phyloP scores from a whole-genome alignment of 1,140 invertebrate species.

The Lordiphosa stackelbergi region DNA sequence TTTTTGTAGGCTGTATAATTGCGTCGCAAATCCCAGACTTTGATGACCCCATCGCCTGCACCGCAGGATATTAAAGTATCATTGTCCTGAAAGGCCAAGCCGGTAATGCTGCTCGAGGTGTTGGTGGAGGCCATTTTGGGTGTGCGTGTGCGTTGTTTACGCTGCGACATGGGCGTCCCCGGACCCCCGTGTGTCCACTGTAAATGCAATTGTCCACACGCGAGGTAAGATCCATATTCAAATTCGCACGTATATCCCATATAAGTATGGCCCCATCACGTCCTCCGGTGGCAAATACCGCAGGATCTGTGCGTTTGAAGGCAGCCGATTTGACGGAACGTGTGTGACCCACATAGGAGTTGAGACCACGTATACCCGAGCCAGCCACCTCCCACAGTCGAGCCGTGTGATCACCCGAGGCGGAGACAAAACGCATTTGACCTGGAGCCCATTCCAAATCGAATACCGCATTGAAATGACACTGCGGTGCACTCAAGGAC shows the following conservation, averaged over 20 bases:
- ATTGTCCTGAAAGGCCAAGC: slow-evolving; percentile 85
- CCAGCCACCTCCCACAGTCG: slow-evolving; percentile 83
- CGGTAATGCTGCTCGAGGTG: slow-evolving; percentile 84
- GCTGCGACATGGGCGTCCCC: slow-evolving; percentile 78
- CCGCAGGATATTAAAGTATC: slow-evolving; percentile 87
- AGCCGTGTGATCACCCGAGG: slow-evolving; percentile 89
- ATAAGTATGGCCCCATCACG: slow-evolving; percentile 90
- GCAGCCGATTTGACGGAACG: slow-evolving; percentile 88
- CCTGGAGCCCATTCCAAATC: slow-evolving; percentile 90
- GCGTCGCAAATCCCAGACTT: slow-evolving; percentile 92
- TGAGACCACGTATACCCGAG: slow-evolving; percentile 80
- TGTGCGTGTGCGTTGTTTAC: slow-evolving; percentile 70
- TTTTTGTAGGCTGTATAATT: slow-evolving; percentile 85
- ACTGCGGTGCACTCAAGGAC: slow-evolving; percentile 79
- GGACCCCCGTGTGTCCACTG: slow-evolving; percentile 80
- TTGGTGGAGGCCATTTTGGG: slow-evolving; percentile 60
- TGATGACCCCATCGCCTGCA: slow-evolving; percentile 89
- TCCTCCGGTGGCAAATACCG: slow-evolving; percentile 90
- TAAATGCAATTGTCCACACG: slow-evolving; percentile 82
- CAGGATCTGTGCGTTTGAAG: slow-evolving; percentile 82
- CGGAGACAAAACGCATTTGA: slow-evolving; percentile 87
- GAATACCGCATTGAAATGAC: slow-evolving; percentile 92
- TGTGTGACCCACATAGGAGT: slow-evolving; percentile 84
- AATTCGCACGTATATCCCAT: slow-evolving; percentile 86
- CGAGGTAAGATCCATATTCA: slow-evolving; percentile 76